A percentile compares a stretch with the other conserved stretches of the same genome.
Conservation (phyloP, 2,797 vertebrate species). For the Clamator glandarius region DNA sequence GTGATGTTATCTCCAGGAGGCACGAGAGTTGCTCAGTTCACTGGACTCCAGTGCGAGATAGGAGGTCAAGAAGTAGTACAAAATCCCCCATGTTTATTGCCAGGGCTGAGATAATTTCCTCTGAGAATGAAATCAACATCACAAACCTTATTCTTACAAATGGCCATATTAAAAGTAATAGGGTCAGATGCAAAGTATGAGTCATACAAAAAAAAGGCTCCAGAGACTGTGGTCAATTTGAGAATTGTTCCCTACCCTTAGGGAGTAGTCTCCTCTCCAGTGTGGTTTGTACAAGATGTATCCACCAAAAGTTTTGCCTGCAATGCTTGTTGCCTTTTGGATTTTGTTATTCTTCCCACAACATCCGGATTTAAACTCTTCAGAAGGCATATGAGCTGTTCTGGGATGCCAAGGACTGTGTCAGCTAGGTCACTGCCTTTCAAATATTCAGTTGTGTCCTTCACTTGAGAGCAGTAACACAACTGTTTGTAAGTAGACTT, state of each 20-base stretch:
- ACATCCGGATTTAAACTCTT: not conserved
- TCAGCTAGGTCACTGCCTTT: not conserved
- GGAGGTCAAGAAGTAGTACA: rapidly evolving
- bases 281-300: not conserved
- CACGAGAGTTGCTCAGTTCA: rapidly evolving
- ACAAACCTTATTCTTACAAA: not conserved
- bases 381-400: not conserved
- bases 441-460: not conserved
- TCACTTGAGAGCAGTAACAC: not conserved
- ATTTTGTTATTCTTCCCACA: not conserved
- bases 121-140: rapidly evolving
- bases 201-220: not conserved
- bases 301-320: not conserved
- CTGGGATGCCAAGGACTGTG: not conserved
- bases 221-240: not conserved
- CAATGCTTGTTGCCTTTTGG: not conserved
- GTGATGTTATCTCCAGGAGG: not conserved
- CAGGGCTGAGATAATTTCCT: not conserved
- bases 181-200: not conserved
- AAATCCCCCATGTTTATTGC: rapidly evolving
- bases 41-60: rapidly evolving
- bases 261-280: not conserved
- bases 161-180: not conserved
- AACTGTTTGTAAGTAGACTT: not conserved
- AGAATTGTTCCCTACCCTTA: not conserved